Percentiles rank a stretch among this genome's conserved stretches.
These are phyloP conservation scores for Ricordea florida DNA, from an alignment of 92 coral and sea anemone genomes.

Conservation along the genomic window DNA sequence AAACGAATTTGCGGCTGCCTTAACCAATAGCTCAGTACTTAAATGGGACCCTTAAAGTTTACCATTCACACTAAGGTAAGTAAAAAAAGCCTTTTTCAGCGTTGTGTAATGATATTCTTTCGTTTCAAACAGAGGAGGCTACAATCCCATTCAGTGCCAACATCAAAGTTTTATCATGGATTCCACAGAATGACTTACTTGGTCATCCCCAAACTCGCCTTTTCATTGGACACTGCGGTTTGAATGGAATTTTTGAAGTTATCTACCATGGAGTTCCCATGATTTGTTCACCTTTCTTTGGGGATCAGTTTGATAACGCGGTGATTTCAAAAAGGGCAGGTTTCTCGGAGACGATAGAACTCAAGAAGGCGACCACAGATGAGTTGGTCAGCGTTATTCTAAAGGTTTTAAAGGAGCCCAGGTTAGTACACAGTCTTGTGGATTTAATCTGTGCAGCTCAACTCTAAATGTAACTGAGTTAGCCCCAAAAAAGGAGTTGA, in stretches of 20 bases:
- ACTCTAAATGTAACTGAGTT: no score
- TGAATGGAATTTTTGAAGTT: slow-evolving; percentile 45
- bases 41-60: no score
- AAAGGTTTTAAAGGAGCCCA: slow-evolving; percentile 10
- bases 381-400: slow-evolving; percentile 24
- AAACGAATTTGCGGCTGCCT: no score
- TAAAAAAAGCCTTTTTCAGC: not conserved
- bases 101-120: no score
- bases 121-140: not conserved
- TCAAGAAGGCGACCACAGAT: slow-evolving; percentile 23
- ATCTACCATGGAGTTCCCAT: slow-evolving; percentile 58
- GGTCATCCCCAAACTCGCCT: slow-evolving; percentile 43
- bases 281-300: slow-evolving; percentile 45
- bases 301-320: slow-evolving; percentile 54
- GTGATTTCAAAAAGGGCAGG: slow-evolving; percentile 7
- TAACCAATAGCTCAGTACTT: no score
- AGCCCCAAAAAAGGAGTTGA: no score
- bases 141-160: not conserved
- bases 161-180: slow-evolving; percentile 47
- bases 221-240: slow-evolving; percentile 48
- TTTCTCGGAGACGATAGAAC: slow-evolving; percentile 1
- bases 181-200: slow-evolving; percentile 60
- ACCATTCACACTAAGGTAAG: no score
- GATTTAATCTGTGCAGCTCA: no score
- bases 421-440: no score